Evolutionary conservation across 2,113 vertebrate species (phyloP).

Genomic region (Syrrhaptes paradoxus): DNA sequence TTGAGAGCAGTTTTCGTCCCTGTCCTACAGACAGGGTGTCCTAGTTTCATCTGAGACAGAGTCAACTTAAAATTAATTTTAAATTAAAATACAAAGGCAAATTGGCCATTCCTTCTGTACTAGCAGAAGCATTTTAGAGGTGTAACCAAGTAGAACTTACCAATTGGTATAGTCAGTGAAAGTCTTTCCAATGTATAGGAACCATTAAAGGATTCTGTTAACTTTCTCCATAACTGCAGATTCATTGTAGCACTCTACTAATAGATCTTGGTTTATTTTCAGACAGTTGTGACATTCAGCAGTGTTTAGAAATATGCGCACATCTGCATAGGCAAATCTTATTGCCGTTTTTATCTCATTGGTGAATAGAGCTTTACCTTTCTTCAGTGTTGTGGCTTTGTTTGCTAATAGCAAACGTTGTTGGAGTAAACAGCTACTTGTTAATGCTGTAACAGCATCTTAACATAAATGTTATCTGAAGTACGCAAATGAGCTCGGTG

Average conservation of each 20-base stretch:
- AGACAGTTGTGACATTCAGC: not conserved
- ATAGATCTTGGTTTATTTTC: not conserved
- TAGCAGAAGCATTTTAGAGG: not conserved
- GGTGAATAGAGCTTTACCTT: not conserved
- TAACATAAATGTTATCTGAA: constrained; percentile 22
- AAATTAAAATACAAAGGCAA: not conserved
- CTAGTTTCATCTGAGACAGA: no score
- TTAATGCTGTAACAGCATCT: not conserved
- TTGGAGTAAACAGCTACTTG: not conserved
- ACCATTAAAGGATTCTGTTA: not conserved
- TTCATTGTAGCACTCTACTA: not conserved
- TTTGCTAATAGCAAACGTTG: not conserved
- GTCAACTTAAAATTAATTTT: no score
- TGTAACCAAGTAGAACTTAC: not conserved
- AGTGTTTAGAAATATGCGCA: not conserved
- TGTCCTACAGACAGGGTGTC: not conserved
- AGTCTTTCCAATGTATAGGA: not conserved
- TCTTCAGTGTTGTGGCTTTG: not conserved
- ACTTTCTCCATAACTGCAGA: not conserved
- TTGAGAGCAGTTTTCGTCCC: not conserved
- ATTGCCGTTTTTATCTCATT: not conserved
- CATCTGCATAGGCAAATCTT: not conserved
- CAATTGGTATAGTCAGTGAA: not conserved
- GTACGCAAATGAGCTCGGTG: not conserved
- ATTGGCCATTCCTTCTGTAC: not conserved